Evolutionary conservation across 1,140 invertebrate genomes (phyloP).

Genomic region (Monomorium pharaonis): DNA sequence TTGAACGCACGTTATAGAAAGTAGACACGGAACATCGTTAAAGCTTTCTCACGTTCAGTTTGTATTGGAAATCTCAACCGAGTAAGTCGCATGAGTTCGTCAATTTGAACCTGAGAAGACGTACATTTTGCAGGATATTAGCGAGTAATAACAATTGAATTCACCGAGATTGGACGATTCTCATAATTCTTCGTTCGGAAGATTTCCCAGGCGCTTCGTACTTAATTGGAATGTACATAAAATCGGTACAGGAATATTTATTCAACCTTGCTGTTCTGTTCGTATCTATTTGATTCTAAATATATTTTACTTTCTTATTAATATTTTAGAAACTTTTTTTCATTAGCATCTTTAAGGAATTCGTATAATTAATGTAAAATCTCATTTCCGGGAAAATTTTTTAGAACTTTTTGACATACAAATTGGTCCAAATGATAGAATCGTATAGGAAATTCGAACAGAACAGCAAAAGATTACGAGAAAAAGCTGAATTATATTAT

Average conservation of each 20-base stretch:
- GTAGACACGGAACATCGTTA: not conserved
- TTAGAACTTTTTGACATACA: too few relatives aligned
- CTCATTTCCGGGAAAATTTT: too few relatives aligned
- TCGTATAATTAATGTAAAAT: too few relatives aligned
- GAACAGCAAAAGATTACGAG: too few relatives aligned
- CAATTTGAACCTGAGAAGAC: not conserved
- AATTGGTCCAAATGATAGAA: too few relatives aligned
- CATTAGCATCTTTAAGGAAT: too few relatives aligned
- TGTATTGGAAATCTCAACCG: not conserved
- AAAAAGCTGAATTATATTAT: too few relatives aligned
- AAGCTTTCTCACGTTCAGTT: slow-evolving; percentile 18
- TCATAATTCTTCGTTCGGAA: not conserved
- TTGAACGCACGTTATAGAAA: not conserved
- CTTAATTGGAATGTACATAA: not conserved
- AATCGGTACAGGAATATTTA: not conserved
- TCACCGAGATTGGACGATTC: not conserved
- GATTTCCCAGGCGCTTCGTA: not conserved
- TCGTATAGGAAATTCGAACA: too few relatives aligned
- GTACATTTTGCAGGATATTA: not conserved
- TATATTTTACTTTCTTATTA: too few relatives aligned
- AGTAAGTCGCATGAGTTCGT: not conserved
- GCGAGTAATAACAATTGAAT: not conserved
- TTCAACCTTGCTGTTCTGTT: not conserved
- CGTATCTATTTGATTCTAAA: too few relatives aligned
- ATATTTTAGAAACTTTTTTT: too few relatives aligned